Evolutionary conservation across 2,113 vertebrate genomes (phyloP).

Genomic region (Proterorhinus semilunaris): DNA sequence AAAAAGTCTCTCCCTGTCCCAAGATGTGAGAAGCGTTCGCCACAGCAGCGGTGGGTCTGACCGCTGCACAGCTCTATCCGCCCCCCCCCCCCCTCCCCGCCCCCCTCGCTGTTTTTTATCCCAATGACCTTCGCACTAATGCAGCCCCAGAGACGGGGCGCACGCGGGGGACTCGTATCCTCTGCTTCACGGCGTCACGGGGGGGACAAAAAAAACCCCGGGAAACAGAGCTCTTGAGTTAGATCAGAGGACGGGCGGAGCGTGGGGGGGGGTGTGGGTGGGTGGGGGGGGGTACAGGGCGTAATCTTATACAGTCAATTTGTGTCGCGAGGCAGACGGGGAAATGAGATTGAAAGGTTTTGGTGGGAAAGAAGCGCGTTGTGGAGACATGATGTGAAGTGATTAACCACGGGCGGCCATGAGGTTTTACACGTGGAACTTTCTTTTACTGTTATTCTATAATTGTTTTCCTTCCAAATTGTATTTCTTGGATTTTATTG

Average conservation of each 20-base stretch:
- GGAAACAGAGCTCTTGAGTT: neutral
- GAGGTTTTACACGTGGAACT: too few species aligned
- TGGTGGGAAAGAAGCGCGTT: too few species aligned
- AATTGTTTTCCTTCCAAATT: too few species aligned
- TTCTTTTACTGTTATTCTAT: too few species aligned
- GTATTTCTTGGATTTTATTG: too few species aligned
- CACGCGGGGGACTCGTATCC: neutral
- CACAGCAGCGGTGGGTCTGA: neutral
- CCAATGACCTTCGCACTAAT: neutral
- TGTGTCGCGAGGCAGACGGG: neutral
- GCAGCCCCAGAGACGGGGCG: neutral
- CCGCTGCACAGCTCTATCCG: neutral
- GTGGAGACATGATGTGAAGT: too few species aligned
- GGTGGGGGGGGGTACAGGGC: neutral
- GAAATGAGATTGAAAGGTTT: neutral
- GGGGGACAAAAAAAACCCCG: neutral
- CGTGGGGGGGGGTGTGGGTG: conserved; percentile 35
- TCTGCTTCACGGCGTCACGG: neutral
- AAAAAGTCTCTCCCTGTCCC: conserved; percentile 14
- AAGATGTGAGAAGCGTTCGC: neutral
- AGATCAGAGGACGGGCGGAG: conserved; percentile 24
- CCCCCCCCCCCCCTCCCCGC: too few species aligned
- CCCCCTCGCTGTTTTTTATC: neutral
- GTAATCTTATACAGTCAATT: conserved; percentile 50
- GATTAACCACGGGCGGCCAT: too few species aligned